A percentile compares a stretch with the other conserved stretches of the same genome.
These are phyloP conservation scores for Halocaridina rubra DNA, from an alignment of 2,888 invertebrate species.

Conservation along the genomic window DNA sequence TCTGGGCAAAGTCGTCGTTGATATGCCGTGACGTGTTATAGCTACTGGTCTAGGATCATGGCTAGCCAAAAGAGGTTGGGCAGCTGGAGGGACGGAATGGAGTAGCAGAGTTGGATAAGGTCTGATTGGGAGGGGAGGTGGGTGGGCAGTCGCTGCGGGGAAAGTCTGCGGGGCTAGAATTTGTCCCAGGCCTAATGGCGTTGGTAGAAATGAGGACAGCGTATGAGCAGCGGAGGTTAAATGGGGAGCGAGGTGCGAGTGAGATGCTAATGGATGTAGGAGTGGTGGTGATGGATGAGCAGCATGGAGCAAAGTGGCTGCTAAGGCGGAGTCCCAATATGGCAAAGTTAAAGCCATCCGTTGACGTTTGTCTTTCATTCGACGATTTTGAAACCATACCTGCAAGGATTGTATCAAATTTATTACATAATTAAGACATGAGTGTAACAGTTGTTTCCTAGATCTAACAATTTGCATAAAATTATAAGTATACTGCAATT, in stretches of 20 bases:
- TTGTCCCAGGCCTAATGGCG: constrained; percentile 17
- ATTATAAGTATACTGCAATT: too few relatives aligned
- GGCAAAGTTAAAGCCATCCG: constrained; percentile 50
- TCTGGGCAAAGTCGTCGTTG: background rate
- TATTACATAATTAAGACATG: too few relatives aligned
- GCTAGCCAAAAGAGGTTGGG: constrained; percentile 38
- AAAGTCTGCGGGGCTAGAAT: background rate
- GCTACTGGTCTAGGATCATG: constrained; percentile 38
- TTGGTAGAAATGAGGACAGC: constrained; percentile 30
- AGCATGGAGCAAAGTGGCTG: constrained; percentile 45
- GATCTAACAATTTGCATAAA: too few relatives aligned
- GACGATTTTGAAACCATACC: constrained; percentile 64
- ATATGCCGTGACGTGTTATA: background rate
- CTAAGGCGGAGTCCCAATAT: constrained; percentile 53
- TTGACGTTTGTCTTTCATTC: constrained; percentile 64
- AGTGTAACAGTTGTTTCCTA: too few relatives aligned
- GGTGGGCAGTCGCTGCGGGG: background rate
- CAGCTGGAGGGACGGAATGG: constrained; percentile 39
- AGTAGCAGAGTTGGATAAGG: constrained; percentile 35
- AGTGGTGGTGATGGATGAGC: constrained; percentile 4
- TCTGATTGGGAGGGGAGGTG: constrained; percentile 18
- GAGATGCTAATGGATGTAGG: constrained; percentile 16
- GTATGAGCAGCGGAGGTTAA: background rate
- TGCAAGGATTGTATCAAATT: constrained; percentile 3
- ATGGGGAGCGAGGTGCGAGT: constrained; percentile 7